phyloP scores from a whole-genome alignment of 2,888 invertebrate species.

The Tachystola acroxantha region DNA sequence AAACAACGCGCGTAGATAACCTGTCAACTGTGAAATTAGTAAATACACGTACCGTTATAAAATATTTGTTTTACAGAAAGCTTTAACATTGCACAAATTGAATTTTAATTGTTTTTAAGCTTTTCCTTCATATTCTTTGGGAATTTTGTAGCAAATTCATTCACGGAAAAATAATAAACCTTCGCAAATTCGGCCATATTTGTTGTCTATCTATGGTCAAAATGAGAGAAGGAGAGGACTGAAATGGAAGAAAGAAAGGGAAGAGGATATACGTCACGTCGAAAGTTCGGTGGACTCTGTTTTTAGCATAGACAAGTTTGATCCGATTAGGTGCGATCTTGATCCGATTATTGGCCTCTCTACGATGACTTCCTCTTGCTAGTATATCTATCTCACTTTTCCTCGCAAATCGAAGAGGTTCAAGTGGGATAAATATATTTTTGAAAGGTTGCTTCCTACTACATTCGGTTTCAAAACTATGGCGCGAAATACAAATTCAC shows the following conservation, averaged over 20 bases:
- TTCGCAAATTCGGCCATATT: not conserved
- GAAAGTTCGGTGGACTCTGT: too few relatives aligned
- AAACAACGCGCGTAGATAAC: constrained; percentile 40
- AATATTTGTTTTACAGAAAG: constrained; percentile 15
- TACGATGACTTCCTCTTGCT: too few relatives aligned
- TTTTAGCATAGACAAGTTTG: too few relatives aligned
- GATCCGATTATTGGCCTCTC: too few relatives aligned
- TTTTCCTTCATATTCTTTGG: constrained; percentile 8
- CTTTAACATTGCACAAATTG: constrained; percentile 25
- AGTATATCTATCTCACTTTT: too few relatives aligned
- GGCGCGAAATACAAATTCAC: constrained; percentile 36
- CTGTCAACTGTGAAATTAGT: constrained; percentile 33
- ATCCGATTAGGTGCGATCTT: too few relatives aligned
- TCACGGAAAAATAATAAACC: not conserved
- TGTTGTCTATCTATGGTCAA: too few relatives aligned
- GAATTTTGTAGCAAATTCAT: not conserved
- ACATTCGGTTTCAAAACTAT: not conserved
- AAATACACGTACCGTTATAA: constrained; percentile 47
- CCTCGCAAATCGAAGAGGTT: too few relatives aligned
- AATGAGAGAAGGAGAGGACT: too few relatives aligned
- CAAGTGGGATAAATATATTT: too few relatives aligned
- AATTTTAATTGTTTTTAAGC: not conserved
- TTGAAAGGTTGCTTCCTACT: not conserved
- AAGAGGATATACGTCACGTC: too few relatives aligned
- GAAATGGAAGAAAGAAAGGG: too few relatives aligned